phyloP scores from a whole-genome alignment of 2,888 invertebrate species.

The Exocentrus adspersus region DNA sequence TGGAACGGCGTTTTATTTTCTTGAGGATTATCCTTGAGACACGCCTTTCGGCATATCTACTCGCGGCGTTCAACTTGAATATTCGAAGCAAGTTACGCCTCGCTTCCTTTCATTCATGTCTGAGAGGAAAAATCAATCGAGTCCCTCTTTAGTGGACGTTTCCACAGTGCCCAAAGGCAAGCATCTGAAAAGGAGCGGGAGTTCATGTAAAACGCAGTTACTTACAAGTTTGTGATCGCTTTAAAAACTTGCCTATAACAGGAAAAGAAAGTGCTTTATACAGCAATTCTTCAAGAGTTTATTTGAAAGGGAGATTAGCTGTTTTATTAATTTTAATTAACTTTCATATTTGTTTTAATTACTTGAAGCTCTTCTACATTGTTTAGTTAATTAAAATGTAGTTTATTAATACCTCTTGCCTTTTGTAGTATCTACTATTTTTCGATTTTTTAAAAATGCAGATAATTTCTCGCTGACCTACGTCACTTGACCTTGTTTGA shows the following conservation, averaged over 20 bases:
- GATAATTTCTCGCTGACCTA: background rate
- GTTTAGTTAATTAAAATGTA: background rate
- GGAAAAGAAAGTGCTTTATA: no score
- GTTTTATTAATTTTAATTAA: background rate
- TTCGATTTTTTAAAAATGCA: no score
- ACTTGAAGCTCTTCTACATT: background rate
- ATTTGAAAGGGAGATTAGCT: background rate
- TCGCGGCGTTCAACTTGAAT: constrained; percentile 7
- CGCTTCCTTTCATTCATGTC: background rate
- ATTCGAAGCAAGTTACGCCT: constrained; percentile 4
- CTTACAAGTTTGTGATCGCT: no score
- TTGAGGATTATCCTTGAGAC: constrained; percentile 31
- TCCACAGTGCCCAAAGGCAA: no score
- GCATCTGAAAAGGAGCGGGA: no score
- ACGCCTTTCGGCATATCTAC: constrained; percentile 26
- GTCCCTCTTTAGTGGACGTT: no score
- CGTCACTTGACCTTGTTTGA: constrained; percentile 3
- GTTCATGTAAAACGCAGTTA: no score
- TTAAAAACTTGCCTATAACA: no score
- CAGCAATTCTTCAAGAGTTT: no score
- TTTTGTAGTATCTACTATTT: background rate
- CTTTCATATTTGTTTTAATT: background rate
- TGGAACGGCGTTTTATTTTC: constrained; percentile 16
- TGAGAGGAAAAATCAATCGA: no score
- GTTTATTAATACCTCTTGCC: background rate